Evolutionary conservation across 2,888 invertebrate species (phyloP).

Genomic region (Morpho deidamia): DNA sequence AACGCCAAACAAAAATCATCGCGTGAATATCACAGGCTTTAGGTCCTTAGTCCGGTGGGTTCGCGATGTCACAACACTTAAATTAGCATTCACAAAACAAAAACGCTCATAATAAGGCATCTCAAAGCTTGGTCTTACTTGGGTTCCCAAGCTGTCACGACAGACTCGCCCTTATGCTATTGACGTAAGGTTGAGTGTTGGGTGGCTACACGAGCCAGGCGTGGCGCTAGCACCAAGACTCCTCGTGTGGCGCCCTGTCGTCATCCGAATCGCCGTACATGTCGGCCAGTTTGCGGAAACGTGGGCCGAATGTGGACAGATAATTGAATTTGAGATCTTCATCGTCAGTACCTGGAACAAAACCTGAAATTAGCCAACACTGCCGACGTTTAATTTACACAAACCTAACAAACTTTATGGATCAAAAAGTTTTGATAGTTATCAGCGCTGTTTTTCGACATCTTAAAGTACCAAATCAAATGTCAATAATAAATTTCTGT

Average conservation of each 20-base stretch:
- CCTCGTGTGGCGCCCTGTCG: conserved; percentile 86
- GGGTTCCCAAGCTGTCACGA: conserved; percentile 31
- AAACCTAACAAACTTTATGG: too few relatives aligned
- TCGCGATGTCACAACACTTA: conserved; percentile 27
- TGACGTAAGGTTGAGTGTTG: conserved; percentile 35
- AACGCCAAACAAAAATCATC: conserved; percentile 18
- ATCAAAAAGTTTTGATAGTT: too few relatives aligned
- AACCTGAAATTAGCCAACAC: too few relatives aligned
- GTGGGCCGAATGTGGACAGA: conserved; percentile 95
- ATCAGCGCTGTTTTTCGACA: too few relatives aligned
- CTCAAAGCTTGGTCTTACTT: conserved; percentile 37
- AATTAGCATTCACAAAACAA: conserved; percentile 24
- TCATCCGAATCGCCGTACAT: conserved; percentile 97
- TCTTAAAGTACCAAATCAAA: too few relatives aligned
- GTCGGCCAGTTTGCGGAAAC: conserved; percentile 95
- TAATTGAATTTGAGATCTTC: conserved; percentile 97
- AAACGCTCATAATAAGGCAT: conserved; percentile 55
- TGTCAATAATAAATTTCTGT: too few relatives aligned
- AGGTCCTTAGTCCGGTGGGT: conserved; percentile 38
- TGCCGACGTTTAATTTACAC: too few relatives aligned
- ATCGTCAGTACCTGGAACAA: conserved; percentile 85
- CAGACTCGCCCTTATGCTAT: conserved; percentile 31
- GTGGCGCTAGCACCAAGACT: conserved; percentile 88
- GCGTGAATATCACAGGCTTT: conserved; percentile 44
- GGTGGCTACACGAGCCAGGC: conserved; percentile 70